These are phyloP conservation scores for Schlechtendalia chinensis DNA, from an alignment of 1,140 invertebrate genomes.

Conservation along the genomic window DNA sequence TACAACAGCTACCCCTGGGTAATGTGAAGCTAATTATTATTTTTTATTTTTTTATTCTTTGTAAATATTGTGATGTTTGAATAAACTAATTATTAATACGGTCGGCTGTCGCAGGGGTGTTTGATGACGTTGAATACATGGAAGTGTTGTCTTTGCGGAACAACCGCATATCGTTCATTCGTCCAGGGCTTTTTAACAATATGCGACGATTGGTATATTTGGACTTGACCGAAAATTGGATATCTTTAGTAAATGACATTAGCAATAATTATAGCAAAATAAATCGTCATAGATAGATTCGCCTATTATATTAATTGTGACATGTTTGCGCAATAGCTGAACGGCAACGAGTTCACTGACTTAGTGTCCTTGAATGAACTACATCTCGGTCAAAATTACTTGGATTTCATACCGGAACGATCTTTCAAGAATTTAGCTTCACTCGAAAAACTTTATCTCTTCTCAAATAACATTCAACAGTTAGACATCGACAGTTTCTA, in stretches of 20 bases:
- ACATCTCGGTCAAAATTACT: constrained; percentile 62
- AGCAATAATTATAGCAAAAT: not conserved
- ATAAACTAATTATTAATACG: not conserved
- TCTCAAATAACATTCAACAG: constrained; percentile 62
- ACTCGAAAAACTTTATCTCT: constrained; percentile 63
- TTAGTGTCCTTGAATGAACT: constrained; percentile 61
- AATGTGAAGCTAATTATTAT: not conserved
- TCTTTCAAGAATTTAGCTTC: constrained; percentile 58
- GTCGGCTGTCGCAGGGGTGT: constrained; percentile 55
- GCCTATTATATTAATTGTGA: not conserved
- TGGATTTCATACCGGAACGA: constrained; percentile 59
- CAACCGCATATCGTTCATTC: constrained; percentile 62
- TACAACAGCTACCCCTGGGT: constrained; percentile 61
- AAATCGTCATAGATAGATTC: not conserved
- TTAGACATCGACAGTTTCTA: constrained; percentile 60
- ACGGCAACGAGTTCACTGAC: constrained; percentile 59
- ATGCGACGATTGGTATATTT: constrained; percentile 60
- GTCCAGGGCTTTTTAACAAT: constrained; percentile 61
- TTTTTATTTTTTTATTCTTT: not conserved
- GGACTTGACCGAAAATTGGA: constrained; percentile 63
- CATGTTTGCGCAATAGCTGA: constrained; percentile 55
- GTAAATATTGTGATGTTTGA: too few species aligned
- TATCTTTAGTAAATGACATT: constrained; percentile 55
- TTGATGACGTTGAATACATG: constrained; percentile 60
- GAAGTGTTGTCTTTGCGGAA: constrained; percentile 56